phyloP scores from a whole-genome alignment of 2,113 vertebrate genomes.

The Cryptotis parvus region DNA sequence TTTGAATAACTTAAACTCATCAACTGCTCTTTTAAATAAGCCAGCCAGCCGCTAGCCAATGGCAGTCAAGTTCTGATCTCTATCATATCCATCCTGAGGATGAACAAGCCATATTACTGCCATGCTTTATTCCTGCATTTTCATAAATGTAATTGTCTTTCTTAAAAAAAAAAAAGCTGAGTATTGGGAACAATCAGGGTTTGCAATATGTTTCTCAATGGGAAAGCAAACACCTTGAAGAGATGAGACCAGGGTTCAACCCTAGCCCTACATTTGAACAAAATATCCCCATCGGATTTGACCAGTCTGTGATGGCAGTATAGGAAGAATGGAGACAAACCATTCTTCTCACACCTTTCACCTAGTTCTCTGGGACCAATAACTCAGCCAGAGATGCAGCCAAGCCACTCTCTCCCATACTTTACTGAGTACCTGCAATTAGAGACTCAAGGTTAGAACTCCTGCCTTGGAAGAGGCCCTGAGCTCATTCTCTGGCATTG shows the following conservation, averaged over 20 bases:
- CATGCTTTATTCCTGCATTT: background rate
- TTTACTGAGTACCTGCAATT: too few relatives aligned
- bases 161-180: background rate
- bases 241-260: too few relatives aligned
- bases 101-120: background rate
- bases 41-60: background rate
- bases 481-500: too few relatives aligned
- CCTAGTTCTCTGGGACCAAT: conserved; percentile 37
- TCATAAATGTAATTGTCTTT: background rate
- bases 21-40: background rate
- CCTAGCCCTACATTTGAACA: too few relatives aligned
- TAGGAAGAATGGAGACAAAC: background rate
- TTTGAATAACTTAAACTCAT: background rate
- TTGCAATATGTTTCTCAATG: too few relatives aligned
- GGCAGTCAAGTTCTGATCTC: background rate
- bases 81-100: background rate
- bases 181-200: conserved; percentile 38
- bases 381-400: too few relatives aligned
- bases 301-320: background rate
- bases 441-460: background rate
- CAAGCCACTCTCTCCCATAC: too few relatives aligned
- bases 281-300: background rate
- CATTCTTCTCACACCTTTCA: background rate
- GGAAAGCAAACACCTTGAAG: too few relatives aligned
- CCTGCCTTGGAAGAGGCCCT: too few relatives aligned